Conservation (phyloP, 2,797 vertebrate species). For the Microtus californicus region DNA sequence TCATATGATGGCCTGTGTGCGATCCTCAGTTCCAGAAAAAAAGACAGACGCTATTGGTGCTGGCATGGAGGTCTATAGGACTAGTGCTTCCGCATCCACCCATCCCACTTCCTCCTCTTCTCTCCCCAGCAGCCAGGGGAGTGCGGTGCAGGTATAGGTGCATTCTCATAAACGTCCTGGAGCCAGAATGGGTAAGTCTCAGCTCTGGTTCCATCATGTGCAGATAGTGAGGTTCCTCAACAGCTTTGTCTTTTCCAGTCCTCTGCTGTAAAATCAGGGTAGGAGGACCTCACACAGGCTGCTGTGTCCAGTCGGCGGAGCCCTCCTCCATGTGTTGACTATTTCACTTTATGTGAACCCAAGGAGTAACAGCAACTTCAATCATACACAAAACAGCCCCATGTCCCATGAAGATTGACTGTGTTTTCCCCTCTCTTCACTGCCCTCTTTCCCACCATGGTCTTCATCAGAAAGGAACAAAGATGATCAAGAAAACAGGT, state of each 20-base stretch:
- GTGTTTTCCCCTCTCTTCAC: fast-evolving
- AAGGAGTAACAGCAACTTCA: background rate
- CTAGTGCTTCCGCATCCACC: fast-evolving
- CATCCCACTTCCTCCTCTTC: too few relatives aligned
- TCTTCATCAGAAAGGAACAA: background rate
- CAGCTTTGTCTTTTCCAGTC: background rate
- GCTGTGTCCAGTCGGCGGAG: fast-evolving
- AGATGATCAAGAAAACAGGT: fast-evolving
- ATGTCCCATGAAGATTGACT: fast-evolving
- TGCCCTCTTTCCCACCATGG: background rate
- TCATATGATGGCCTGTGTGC: background rate
- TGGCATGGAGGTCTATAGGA: fast-evolving
- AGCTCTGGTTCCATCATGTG: background rate
- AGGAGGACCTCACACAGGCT: fast-evolving
- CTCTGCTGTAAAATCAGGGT: background rate
- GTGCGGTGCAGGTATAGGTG: background rate
- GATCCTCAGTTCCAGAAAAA: background rate
- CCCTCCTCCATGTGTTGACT: background rate
- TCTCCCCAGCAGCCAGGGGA: background rate
- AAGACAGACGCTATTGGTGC: background rate
- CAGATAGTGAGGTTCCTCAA: background rate
- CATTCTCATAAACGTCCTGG: background rate
- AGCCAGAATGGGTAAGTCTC: background rate
- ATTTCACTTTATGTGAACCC: fast-evolving
- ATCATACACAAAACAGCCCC: fast-evolving